Evolutionary conservation across 2,797 vertebrate species (phyloP).

Genomic region (Eutrigla gurnardus): DNA sequence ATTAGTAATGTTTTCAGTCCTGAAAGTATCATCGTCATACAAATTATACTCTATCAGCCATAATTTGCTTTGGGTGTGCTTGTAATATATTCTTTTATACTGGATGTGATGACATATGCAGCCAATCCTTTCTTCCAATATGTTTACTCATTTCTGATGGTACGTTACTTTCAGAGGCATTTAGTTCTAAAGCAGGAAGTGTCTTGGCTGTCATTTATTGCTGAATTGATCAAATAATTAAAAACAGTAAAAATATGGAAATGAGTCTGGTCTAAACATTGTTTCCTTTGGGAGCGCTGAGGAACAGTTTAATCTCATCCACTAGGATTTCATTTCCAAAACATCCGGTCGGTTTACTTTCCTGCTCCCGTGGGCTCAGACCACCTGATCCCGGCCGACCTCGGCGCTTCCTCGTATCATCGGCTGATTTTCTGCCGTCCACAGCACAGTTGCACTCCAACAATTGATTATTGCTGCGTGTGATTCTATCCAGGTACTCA

Average conservation of each 20-base stretch:
- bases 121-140: too few relatives aligned
- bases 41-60: too few relatives aligned
- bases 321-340: conserved; percentile 50
- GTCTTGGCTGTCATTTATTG: conserved; percentile 10
- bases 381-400: conserved; percentile 26
- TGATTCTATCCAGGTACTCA: conserved; percentile 48
- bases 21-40: too few relatives aligned
- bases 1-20: too few relatives aligned
- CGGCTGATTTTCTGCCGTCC: conserved; percentile 50
- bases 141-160: too few relatives aligned
- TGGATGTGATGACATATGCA: too few relatives aligned
- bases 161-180: too few relatives aligned
- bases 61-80: too few relatives aligned
- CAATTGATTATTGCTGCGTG: conserved; percentile 54
- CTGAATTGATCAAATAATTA: conserved; percentile 51
- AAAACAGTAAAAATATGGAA: conserved; percentile 49
- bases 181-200: too few relatives aligned
- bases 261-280: conserved; percentile 42
- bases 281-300: conserved; percentile 30
- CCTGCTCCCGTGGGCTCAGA: conserved; percentile 26
- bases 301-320: conserved; percentile 38
- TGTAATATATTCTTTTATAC: too few relatives aligned
- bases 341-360: conserved; percentile 43
- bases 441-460: conserved; percentile 42
- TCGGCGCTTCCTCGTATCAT: conserved; percentile 30